phyloP scores from a whole-genome alignment of 2,888 invertebrate genomes.

The Onthophagus sagittarius region DNA sequence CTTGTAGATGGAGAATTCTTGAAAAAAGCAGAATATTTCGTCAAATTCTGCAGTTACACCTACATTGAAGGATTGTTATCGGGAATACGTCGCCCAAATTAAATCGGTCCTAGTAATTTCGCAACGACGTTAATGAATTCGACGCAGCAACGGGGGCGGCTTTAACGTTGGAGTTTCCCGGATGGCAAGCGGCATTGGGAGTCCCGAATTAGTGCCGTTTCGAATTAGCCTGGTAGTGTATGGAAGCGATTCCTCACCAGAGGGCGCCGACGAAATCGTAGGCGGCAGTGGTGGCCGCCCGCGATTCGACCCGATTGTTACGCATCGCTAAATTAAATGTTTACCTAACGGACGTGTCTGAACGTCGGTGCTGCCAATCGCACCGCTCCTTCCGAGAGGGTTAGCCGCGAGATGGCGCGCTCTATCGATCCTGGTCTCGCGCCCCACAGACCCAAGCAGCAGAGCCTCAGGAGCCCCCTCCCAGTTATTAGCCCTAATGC shows the following conservation, averaged over 20 bases:
- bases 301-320: neutral
- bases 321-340: slow-evolving; percentile 7
- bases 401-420: neutral
- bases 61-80: neutral
- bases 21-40: too few relatives aligned
- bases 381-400: neutral
- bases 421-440: neutral
- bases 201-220: slow-evolving; percentile 7
- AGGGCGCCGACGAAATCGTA: neutral
- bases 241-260: neutral
- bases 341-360: slow-evolving; percentile 7
- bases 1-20: too few relatives aligned
- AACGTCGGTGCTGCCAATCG: neutral
- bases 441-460: neutral
- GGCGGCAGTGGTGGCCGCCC: neutral
- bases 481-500: slow-evolving; percentile 28
- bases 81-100: slow-evolving; percentile 2
- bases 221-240: slow-evolving; percentile 1
- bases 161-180: neutral
- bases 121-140: slow-evolving; percentile 12
- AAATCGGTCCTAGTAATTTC: neutral
- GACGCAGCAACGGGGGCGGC: neutral
- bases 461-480: neutral
- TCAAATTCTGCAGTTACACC: too few relatives aligned
- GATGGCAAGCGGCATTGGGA: slow-evolving; percentile 2